Evolutionary conservation across 2,888 invertebrate genomes (phyloP), one percentile per base, ranked within the genome.

Genomic region (Julus scanicus): DNA sequence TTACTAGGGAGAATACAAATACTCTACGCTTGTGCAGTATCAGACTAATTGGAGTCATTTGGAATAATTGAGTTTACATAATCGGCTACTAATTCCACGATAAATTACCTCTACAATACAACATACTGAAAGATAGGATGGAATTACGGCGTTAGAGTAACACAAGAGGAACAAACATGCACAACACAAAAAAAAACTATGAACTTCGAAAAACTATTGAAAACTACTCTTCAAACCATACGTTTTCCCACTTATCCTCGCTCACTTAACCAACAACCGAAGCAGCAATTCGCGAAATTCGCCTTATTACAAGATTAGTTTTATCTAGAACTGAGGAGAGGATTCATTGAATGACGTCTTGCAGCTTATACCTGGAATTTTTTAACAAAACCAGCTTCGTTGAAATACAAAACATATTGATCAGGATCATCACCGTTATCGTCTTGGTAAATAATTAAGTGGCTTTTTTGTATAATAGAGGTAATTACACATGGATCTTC

Each of bases 41-140:
- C 80, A 80, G 80, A 37, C 80, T 80, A 80, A 80, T 80, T 80
- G 80, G 29, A 80, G 80, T 80, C 80, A 80, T 80, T 80, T 80
- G 80, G 37, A 80, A 80, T 80, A 80, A 80, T 80, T 80, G 80
- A 80, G 80, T 80, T 80, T 80, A 80, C 80, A 80, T 80, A 80
- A 80, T 80, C 80, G 37, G 80, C 80, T 80, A 80, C 80, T 80
- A 80, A 80, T 80, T 80, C 80, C 80, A 15, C 80, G 13, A 80
- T 80, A 80, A 80, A 80, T 80, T 80, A 80, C 80, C 37, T 2
- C 37, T 3, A 11, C 8, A 80, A 37, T 37, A 29, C 80, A 80
- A 80, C 29, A 3, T 5, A 37, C 13, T 37, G 9, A 39, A 29
- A 39, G 80, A 80, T 29, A 80, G 80, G 37, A 15, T 29, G 37